Evolutionary conservation across 2,113 vertebrate species (phyloP).

Genomic region (Seriola dumerili): DNA sequence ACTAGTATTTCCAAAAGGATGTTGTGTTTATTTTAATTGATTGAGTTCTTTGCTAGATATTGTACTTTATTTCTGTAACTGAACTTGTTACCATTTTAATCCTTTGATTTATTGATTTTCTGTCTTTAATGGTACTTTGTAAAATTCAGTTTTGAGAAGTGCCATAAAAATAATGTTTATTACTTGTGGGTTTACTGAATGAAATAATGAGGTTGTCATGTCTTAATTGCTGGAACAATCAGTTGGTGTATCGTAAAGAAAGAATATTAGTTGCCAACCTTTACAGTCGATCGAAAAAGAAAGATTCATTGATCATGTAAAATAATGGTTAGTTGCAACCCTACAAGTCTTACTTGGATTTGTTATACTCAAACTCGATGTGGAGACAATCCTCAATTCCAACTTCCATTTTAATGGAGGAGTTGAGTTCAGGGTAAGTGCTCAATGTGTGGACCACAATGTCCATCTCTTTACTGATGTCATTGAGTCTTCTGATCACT

Average conservation of each 20-base stretch:
- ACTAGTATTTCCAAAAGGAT: too few species aligned
- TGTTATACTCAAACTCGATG: constrained; percentile 99
- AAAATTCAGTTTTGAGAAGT: too few species aligned
- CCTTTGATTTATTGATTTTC: too few species aligned
- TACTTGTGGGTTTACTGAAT: not conserved
- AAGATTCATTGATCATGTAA: not conserved
- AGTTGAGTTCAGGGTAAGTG: constrained; percentile 96
- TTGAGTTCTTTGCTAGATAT: too few species aligned
- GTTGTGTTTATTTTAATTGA: too few species aligned
- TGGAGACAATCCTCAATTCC: constrained; percentile 99
- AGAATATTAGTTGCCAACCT: too few species aligned
- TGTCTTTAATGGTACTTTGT: too few species aligned
- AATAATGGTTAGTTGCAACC: not conserved
- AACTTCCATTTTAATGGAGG: constrained; percentile 99
- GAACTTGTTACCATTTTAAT: too few species aligned
- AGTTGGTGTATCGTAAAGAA: too few species aligned
- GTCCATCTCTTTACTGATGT: constrained; percentile 97
- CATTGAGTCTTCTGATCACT: constrained; percentile 94
- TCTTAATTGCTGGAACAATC: too few species aligned
- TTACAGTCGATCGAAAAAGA: not conserved
- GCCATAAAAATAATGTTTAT: too few species aligned
- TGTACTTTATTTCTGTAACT: too few species aligned
- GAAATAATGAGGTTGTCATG: not conserved
- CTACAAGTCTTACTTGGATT: constrained; percentile 92
- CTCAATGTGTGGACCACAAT: constrained; percentile 97